Evolutionary conservation across 1,140 invertebrate genomes (phyloP).

Genomic region (Brachionus koreanus): DNA sequence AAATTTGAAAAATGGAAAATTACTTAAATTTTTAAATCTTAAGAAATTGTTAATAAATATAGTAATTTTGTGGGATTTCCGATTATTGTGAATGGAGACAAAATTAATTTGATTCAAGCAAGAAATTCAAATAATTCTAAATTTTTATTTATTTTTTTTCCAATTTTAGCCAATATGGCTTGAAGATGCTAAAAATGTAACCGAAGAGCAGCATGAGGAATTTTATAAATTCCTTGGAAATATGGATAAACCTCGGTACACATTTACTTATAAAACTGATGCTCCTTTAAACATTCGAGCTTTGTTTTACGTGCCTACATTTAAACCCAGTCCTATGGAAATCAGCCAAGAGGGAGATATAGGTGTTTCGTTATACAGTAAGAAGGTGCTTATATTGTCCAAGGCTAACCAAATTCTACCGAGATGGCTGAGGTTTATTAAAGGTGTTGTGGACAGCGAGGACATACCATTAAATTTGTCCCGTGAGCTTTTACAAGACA

Average conservation of each 20-base stretch:
- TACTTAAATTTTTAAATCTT: constrained; percentile 48
- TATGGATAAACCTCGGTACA: constrained; percentile 70
- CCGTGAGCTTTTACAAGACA: constrained; percentile 88
- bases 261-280: constrained; percentile 67
- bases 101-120: constrained; percentile 76
- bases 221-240: constrained; percentile 80
- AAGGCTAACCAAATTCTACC: constrained; percentile 84
- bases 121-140: constrained; percentile 43
- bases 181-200: constrained; percentile 80
- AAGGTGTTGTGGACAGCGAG: constrained; percentile 93
- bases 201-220: constrained; percentile 76
- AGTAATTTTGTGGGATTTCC: constrained; percentile 92
- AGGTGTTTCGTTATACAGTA: constrained; percentile 80
- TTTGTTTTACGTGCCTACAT: constrained; percentile 85
- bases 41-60: constrained; percentile 86
- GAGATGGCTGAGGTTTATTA: constrained; percentile 87
- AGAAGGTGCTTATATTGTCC: constrained; percentile 81
- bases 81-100: constrained; percentile 81
- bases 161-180: constrained; percentile 78
- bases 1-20: not conserved
- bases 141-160: constrained; percentile 49
- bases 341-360: constrained; percentile 72
- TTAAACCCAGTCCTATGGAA: constrained; percentile 75
- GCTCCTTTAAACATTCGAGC: constrained; percentile 84
- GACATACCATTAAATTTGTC: constrained; percentile 96